These are phyloP conservation scores for Alcis repandata DNA, from an alignment of 2,888 invertebrate genomes.

Conservation along the genomic window DNA sequence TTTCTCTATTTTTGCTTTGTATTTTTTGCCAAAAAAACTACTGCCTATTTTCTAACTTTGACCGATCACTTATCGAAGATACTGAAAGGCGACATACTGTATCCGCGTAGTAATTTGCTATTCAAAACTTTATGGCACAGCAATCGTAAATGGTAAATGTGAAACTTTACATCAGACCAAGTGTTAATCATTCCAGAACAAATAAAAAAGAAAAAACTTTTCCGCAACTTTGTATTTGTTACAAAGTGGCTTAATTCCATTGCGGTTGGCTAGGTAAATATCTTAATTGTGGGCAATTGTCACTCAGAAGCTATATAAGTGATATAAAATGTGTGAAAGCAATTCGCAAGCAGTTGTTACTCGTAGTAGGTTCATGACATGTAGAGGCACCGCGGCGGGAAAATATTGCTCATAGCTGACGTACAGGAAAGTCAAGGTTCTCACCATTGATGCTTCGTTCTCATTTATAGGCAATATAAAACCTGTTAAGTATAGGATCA, in stretches of 20 bases:
- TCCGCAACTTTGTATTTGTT: not conserved
- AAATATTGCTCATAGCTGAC: not conserved
- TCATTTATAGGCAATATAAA: conserved; percentile 7
- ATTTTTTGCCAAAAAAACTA: too few relatives aligned
- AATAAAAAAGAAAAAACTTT: not conserved
- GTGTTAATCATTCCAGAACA: not conserved
- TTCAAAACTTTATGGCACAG: too few relatives aligned
- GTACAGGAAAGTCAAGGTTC: conserved; percentile 26
- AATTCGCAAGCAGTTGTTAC: conserved; percentile 21
- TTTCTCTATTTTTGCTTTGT: too few relatives aligned
- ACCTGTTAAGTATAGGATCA: conserved; percentile 10
- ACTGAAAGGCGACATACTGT: too few relatives aligned
- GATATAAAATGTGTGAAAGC: conserved; percentile 22
- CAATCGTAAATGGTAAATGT: too few relatives aligned
- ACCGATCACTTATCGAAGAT: too few relatives aligned
- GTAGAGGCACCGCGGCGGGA: conserved; percentile 5
- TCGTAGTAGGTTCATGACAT: conserved; percentile 14
- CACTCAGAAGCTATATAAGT: not conserved
- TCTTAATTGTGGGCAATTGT: not conserved
- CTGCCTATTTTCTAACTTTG: too few relatives aligned
- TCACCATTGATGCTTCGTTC: conserved; percentile 11
- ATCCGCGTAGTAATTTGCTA: too few relatives aligned
- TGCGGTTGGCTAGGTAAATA: not conserved
- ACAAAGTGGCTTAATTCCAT: conserved; percentile 1
- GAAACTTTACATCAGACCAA: too few relatives aligned